These are phyloP conservation scores for Pipistrellus nathusii DNA, from an alignment of 2,797 vertebrate genomes.

Conservation along the genomic window DNA sequence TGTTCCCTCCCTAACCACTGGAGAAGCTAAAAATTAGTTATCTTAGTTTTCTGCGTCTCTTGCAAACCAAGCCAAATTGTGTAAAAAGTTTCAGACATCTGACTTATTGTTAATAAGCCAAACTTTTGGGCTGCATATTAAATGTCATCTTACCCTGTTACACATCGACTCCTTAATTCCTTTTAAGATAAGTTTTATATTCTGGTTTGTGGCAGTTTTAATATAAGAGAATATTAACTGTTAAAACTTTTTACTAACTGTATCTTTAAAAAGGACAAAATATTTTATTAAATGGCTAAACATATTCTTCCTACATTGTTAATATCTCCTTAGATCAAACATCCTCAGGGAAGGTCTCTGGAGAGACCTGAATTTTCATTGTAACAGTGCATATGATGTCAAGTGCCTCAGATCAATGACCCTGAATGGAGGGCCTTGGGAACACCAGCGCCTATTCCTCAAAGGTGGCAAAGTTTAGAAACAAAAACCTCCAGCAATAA, in stretches of 20 bases:
- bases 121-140: conserved; percentile 52
- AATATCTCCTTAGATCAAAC: not conserved
- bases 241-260: conserved; percentile 48
- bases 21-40: not conserved
- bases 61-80: conserved; percentile 48
- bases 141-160: not conserved
- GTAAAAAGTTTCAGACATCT: conserved; percentile 40
- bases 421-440: not conserved
- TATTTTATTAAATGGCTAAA: conserved; percentile 59
- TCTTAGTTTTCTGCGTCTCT: conserved; percentile 36
- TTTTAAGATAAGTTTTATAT: conserved; percentile 56
- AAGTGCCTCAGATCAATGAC: not conserved
- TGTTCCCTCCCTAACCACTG: not conserved
- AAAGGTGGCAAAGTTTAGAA: not conserved
- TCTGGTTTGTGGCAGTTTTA: conserved; percentile 44
- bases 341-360: not conserved
- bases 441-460: not conserved
- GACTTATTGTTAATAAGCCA: conserved; percentile 39
- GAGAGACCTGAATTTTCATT: conserved; percentile 24
- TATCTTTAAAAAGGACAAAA: conserved; percentile 55
- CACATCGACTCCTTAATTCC: conserved; percentile 41
- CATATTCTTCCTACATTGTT: not conserved
- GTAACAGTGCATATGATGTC: not conserved
- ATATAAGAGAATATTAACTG: conserved; percentile 65
- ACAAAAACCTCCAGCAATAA: not conserved